Percentiles rank a stretch among this genome's conserved stretches.
Conservation (phyloP, 2,113 vertebrate species). For the Acinonyx jubatus region DNA sequence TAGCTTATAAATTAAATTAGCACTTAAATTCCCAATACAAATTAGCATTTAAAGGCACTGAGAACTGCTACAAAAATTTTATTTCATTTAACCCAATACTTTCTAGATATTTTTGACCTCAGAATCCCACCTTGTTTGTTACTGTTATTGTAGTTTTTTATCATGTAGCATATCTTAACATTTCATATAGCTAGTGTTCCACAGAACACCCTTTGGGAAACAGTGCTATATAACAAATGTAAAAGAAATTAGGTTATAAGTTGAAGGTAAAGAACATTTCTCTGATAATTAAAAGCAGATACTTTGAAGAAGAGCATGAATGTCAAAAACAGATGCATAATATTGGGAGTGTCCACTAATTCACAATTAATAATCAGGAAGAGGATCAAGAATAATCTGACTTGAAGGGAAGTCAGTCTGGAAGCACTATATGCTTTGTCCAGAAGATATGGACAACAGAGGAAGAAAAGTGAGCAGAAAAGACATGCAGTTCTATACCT, state of each 20-base stretch:
- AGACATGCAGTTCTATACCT: neutral
- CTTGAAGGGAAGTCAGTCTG: neutral
- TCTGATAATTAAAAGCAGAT: slow-evolving; percentile 5
- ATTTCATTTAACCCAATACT: neutral
- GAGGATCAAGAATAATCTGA: neutral
- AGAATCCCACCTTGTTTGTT: neutral
- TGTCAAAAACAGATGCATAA: neutral
- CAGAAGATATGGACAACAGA: neutral
- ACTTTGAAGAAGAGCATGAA: neutral
- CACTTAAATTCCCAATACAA: neutral
- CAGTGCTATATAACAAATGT: neutral
- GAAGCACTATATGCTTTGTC: neutral
- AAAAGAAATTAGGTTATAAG: neutral
- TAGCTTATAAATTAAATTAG: neutral
- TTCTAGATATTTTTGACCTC: neutral
- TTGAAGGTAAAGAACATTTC: slow-evolving; percentile 9
- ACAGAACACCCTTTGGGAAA: neutral
- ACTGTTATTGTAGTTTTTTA: neutral
- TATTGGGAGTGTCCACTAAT: neutral
- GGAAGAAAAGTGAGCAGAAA: neutral
- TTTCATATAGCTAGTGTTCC: neutral
- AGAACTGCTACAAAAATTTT: neutral
- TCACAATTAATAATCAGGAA: slow-evolving; percentile 13
- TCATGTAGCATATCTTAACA: neutral
- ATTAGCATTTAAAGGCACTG: neutral